Conservation (phyloP, 2,113 vertebrate species). For the Hirundichthys speculiger region DNA sequence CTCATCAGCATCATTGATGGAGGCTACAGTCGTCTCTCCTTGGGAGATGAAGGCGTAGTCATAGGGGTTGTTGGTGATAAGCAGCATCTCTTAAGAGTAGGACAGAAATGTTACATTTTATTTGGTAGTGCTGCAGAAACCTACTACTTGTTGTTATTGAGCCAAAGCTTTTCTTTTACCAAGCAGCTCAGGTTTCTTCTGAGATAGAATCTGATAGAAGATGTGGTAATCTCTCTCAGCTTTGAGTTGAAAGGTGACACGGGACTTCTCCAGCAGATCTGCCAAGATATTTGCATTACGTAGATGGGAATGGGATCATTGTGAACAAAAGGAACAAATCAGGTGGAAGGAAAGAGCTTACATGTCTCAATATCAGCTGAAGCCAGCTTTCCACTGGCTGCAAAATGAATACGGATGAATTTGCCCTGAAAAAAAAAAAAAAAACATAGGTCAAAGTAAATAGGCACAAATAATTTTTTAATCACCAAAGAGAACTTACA, state of each 20-base stretch:
- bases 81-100: constrained; percentile 73
- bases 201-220: constrained; percentile 94
- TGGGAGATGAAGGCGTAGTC: constrained; percentile 81
- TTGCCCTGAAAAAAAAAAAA: constrained; percentile 79
- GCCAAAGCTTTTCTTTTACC: constrained; percentile 68
- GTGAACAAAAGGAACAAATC: neutral
- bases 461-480: neutral
- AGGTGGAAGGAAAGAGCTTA: constrained; percentile 44
- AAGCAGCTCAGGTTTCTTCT: constrained; percentile 89
- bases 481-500: constrained; percentile 71
- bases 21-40: constrained; percentile 76
- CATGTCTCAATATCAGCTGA: constrained; percentile 92
- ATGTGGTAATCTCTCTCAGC: constrained; percentile 93
- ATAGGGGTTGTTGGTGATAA: constrained; percentile 83
- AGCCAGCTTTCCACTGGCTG: constrained; percentile 86
- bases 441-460: neutral
- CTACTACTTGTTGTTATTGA: neutral
- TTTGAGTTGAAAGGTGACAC: constrained; percentile 90
- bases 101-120: neutral
- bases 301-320: neutral
- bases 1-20: constrained; percentile 75
- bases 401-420: constrained; percentile 93
- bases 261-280: constrained; percentile 93
- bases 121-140: neutral
- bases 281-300: constrained; percentile 16